Percentiles rank a stretch among this genome's conserved stretches.
These are phyloP conservation scores for Pyrrhosoma nymphula DNA, from an alignment of 2,888 invertebrate genomes.

Conservation along the genomic window DNA sequence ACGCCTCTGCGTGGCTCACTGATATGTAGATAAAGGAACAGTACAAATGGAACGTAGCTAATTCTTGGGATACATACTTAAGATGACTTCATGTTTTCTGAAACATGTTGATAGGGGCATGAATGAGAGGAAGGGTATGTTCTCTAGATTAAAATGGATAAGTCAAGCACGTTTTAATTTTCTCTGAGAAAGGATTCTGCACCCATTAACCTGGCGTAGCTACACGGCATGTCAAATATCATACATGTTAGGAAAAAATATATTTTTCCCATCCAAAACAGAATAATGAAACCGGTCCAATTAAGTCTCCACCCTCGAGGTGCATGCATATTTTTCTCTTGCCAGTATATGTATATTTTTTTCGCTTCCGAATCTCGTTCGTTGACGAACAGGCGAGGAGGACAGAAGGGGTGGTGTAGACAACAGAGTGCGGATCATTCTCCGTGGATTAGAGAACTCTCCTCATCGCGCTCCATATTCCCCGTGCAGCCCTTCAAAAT, in stretches of 20 bases:
- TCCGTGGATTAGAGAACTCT: conserved; percentile 56
- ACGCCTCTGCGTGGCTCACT: too few species aligned
- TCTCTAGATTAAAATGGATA: too few species aligned
- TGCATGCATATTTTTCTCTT: not conserved
- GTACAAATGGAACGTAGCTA: too few species aligned
- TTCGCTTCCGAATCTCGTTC: not conserved
- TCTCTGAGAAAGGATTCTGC: not conserved
- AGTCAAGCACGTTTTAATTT: too few species aligned
- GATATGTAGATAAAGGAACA: too few species aligned
- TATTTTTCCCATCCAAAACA: not conserved
- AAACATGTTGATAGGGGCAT: too few species aligned
- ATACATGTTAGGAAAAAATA: not conserved
- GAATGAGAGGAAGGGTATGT: too few species aligned
- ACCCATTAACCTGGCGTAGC: not conserved
- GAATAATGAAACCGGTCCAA: not conserved
- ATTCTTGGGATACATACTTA: too few species aligned
- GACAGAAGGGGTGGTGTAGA: not conserved
- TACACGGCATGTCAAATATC: not conserved
- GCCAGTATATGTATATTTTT: not conserved
- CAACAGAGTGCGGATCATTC: conserved; percentile 51
- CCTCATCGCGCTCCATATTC: conserved; percentile 52
- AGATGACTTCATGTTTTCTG: too few species aligned
- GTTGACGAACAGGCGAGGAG: conserved; percentile 8
- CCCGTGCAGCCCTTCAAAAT: conserved; percentile 62
- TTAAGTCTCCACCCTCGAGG: not conserved